Evolutionary conservation across 1,140 invertebrate genomes (phyloP), one percentile per base, ranked within the genome.

Genomic region (Megalonaias nervosa): DNA sequence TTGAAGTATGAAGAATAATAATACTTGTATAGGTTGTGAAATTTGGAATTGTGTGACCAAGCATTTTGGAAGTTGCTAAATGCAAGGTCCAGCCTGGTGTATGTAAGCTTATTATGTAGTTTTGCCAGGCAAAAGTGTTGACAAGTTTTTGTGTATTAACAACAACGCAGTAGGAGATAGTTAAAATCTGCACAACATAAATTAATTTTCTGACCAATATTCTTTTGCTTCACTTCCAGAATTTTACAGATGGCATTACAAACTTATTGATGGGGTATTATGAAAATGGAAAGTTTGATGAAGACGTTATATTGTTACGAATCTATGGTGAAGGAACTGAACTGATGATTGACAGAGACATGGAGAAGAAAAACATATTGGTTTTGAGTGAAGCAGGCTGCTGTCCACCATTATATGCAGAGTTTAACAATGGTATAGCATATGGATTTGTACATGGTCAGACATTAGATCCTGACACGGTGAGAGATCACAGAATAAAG

Each of bases 251-350:
- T 93, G 98, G 98, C 55, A 97, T 98, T 71, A 98, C 97, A 67
- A 99, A 99, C 92, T 96, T 96, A 90, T 93, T 99, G 77, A 92
- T 99, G 66, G 95, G 95, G 48, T 95, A 96, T 83, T 95, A 92
- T 77, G 80, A 91, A 55, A 88, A 92, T 82, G 88, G 92, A 81
- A 92, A 94, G 85, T 81, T 77, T 48, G 67, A 71, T 14, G 84
- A 91, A 73, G 94, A 96, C 83, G 94, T 97, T 85, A 92, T 99
- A 0, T 92, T 99, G 5, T 93, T 99, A 19, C 93, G 97, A 82
- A 93, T 99, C 79, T 99, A 98, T 93, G 98, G 98, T 14, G 93
- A 96, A 79, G 97, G 97, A 89, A 98, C 97, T 1, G 97, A 98
- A 90, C 91, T 96, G 77, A 93, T 99, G 74, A 98, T 99, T 86